Evolutionary conservation across 2,888 invertebrate species (phyloP).

Genomic region (Synanthedon myopaeformis): DNA sequence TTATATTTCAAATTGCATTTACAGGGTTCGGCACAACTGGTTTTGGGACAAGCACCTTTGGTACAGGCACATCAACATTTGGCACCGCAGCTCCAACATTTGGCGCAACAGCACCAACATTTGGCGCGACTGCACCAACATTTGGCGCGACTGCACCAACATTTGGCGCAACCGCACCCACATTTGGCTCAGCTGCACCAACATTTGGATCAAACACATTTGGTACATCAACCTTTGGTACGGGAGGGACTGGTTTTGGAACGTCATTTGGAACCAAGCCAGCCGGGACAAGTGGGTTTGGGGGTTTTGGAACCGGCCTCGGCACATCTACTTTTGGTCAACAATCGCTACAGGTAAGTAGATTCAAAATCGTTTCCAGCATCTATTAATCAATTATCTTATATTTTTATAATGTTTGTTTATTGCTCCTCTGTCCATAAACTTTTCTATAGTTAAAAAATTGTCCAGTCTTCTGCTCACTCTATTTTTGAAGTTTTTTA

Average conservation of each 20-base stretch:
- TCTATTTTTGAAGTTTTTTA: too few species aligned
- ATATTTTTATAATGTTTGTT: too few species aligned
- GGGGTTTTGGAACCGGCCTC: constrained; percentile 53
- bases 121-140: constrained; percentile 24
- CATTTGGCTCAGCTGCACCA: constrained; percentile 43
- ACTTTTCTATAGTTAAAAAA: too few species aligned
- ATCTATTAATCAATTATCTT: too few species aligned
- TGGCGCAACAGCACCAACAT: constrained; percentile 6
- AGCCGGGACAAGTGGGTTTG: constrained; percentile 46
- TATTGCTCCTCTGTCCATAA: too few species aligned
- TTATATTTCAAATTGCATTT: constrained; percentile 6
- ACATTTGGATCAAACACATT: constrained; percentile 32
- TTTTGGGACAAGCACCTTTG: constrained; percentile 2
- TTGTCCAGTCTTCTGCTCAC: too few species aligned
- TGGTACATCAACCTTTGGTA: constrained; percentile 10
- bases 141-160: constrained; percentile 18
- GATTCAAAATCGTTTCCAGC: too few species aligned
- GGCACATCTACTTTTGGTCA: constrained; percentile 59
- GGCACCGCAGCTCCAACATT: constrained; percentile 24
- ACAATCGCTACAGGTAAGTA: constrained; percentile 24
- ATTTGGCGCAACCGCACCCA: constrained; percentile 18
- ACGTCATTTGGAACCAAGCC: constrained; percentile 61
- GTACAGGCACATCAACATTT: constrained; percentile 27
- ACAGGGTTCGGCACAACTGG: constrained; percentile 26
- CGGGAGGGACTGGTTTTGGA: constrained; percentile 19